Evolutionary conservation across 2,888 invertebrate genomes (phyloP).

Genomic region (Drosophila monieri): DNA sequence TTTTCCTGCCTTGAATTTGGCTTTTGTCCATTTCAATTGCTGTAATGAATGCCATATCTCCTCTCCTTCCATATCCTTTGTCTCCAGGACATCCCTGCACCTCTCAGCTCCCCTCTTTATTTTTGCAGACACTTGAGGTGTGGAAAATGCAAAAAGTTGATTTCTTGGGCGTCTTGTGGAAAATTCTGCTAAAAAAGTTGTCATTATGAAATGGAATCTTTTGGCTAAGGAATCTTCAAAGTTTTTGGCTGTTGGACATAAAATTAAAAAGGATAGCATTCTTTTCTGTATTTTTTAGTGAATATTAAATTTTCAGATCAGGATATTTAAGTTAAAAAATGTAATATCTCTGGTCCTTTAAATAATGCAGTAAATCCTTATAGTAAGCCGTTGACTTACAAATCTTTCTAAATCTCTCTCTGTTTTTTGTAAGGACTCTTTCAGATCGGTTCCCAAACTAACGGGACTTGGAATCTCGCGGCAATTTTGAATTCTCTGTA

Average conservation of each 20-base stretch:
- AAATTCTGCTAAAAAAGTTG: slow-evolving; percentile 28
- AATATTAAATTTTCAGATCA: too few relatives aligned
- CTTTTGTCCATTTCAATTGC: slow-evolving; percentile 64
- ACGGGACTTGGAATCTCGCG: slow-evolving; percentile 1
- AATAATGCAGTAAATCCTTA: too few relatives aligned
- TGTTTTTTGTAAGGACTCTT: not conserved
- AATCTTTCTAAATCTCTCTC: not conserved
- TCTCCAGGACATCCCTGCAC: slow-evolving; percentile 16
- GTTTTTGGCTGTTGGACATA: not conserved
- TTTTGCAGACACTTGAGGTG: slow-evolving; percentile 54
- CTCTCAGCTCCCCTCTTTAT: slow-evolving; percentile 17
- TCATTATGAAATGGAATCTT: slow-evolving; percentile 41
- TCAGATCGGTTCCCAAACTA: slow-evolving; percentile 8
- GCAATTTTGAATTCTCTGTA: slow-evolving; percentile 6
- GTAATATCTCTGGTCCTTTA: too few relatives aligned
- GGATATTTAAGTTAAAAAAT: too few relatives aligned
- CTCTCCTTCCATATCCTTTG: slow-evolving; percentile 6
- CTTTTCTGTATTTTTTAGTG: not conserved
- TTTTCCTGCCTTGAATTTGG: slow-evolving; percentile 44
- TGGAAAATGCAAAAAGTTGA: slow-evolving; percentile 53
- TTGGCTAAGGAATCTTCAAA: not conserved
- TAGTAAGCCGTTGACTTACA: not conserved
- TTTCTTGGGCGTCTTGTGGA: slow-evolving; percentile 43
- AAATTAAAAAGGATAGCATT: not conserved
- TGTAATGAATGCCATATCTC: slow-evolving; percentile 52